Percentiles rank a stretch among this genome's conserved stretches.
These are phyloP conservation scores for Congeria kusceri DNA, from an alignment of 2,888 invertebrate genomes.

Conservation along the genomic window DNA sequence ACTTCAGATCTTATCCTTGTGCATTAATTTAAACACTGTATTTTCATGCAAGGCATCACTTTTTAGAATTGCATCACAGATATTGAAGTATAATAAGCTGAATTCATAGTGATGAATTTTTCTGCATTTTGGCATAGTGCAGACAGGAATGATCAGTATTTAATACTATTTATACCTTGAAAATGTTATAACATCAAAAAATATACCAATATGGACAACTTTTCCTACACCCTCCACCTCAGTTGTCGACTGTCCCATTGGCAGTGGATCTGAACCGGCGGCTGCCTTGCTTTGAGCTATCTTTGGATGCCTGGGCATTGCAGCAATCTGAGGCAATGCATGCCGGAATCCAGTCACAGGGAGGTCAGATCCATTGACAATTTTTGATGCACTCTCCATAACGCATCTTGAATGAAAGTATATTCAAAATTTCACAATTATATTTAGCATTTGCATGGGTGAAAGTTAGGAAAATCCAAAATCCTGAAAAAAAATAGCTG, in stretches of 20 bases:
- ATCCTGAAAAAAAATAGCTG: no score
- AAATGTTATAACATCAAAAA: not conserved
- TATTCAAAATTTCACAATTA: no score
- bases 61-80: no score
- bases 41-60: no score
- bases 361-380: slow-evolving; percentile 8
- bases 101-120: no score
- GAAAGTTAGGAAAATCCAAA: no score
- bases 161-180: no score
- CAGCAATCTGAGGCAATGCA: slow-evolving; percentile 78
- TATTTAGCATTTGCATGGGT: no score
- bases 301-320: slow-evolving; percentile 73
- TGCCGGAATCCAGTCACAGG: slow-evolving; percentile 71
- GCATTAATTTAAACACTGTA: not conserved
- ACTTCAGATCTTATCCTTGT: not conserved
- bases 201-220: slow-evolving; percentile 71
- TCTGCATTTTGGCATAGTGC: no score
- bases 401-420: no score
- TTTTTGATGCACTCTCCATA: not conserved
- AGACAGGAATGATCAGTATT: no score
- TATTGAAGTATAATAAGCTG: no score
- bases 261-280: slow-evolving; percentile 62
- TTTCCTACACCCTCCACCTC: slow-evolving; percentile 76
- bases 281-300: slow-evolving; percentile 80
- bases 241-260: slow-evolving; percentile 65